Base-by-base conservation (phyloP, 2,113 vertebrate species). In the Plestiodon gilberti region DNA sequence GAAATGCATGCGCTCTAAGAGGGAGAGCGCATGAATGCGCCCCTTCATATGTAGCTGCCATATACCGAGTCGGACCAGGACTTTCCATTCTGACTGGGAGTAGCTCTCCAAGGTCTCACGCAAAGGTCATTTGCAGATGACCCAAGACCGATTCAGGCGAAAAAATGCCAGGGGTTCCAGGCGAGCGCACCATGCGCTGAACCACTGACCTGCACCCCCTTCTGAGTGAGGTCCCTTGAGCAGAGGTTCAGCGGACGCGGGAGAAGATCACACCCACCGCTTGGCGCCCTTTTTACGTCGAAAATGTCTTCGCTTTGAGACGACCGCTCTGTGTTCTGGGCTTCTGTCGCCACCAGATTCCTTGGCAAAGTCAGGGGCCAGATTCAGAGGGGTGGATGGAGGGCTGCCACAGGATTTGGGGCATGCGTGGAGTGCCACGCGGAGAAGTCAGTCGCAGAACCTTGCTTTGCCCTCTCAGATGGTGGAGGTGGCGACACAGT, bases 381-480 rank as follows among this genome's bases (percentile, higher is more conserved):
- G 23, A 9, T 73, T 7, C 55, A 48, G 33, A 61, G 59, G 48
- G 2, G 6, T 67, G 70, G 85, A 30, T 65, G 89, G 87, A 84
- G 80, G 23, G 61, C 0, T 85, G 84, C 92, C 92, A 87, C 89
- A 82, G 90, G 93, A 89, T 86, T 59, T 70, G 40, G 0, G 93
- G 75, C 77, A 70, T 61, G 69, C 85, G 81, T 71, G 40, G 73
- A 87, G 92, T 89, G 86, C 55, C 84, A 76, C 82, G 52, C 0
- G 11, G 28, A 78, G 89, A 78, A 88, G 30, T 84, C 86, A 79
- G 38, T 62, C 35, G n/a, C 28, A n/a, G 78, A 87, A 81, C 80
- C 55, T 90, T 91, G 84, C 76, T 61, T 82, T 48, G 15, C 52
- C 15, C 20, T 40, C 83, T 89, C 91, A 91, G 89, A 89, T 87